Conservation (phyloP, 2,888 invertebrate genomes). For the Archaeoteleia sp. region DNA sequence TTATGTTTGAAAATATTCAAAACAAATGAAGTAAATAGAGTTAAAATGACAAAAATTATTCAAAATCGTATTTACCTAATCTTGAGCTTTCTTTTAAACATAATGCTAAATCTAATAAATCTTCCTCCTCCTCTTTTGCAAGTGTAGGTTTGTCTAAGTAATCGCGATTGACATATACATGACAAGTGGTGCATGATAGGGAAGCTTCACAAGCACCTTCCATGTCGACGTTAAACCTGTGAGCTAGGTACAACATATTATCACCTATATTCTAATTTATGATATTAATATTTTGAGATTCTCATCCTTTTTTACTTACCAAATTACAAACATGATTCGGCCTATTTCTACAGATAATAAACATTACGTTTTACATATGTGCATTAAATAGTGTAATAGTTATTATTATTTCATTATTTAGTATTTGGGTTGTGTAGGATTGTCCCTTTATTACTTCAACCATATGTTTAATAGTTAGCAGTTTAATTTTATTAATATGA, state of each 20-base stretch:
- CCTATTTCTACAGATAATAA: too few species aligned
- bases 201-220: conserved; percentile 99
- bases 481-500: too few species aligned
- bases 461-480: too few species aligned
- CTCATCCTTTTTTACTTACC: conserved; percentile 90
- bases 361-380: too few species aligned
- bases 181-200: conserved; percentile 98
- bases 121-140: conserved; percentile 95
- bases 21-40: background rate
- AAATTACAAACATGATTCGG: too few species aligned
- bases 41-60: background rate
- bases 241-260: conserved; percentile 94
- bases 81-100: conserved; percentile 96
- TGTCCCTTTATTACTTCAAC: too few species aligned
- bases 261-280: conserved; percentile 97
- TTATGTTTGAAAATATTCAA: too few species aligned
- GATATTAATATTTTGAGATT: conserved; percentile 82
- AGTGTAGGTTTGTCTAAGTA: conserved; percentile 84
- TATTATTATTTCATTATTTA: too few species aligned
- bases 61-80: conserved; percentile 78
- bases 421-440: too few species aligned
- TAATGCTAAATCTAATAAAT: conserved; percentile 97
- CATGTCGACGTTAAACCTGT: conserved; percentile 93
- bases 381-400: too few species aligned
- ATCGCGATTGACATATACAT: conserved; percentile 91